Base-by-base conservation (phyloP, 1,140 invertebrate species). In the Heliothis subflexa region DNA sequence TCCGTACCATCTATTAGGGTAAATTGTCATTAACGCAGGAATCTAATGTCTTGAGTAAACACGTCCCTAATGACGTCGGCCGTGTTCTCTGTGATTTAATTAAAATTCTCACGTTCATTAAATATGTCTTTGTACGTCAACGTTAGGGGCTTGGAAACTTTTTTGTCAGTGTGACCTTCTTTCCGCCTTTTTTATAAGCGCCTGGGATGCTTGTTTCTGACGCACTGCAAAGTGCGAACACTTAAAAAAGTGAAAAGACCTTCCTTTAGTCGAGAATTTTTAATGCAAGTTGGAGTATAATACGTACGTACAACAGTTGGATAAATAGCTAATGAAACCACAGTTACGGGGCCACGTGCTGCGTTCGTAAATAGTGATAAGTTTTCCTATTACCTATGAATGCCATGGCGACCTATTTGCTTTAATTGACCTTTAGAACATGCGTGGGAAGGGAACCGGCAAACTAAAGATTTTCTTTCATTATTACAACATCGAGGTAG, bases 41-140 rank as follows among this genome's bases (percentile, higher is more conserved):
- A 66, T 76, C 47, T 55, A 76, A 78, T 59, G 76, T 78, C 50
- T 78, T 78, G 18, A 70, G 49, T 78, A 78, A 78, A 78, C 76
- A 70, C n/a, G 50, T 68, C 50, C n/a, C 62, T 77, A 68, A 68
- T 66, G 75, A 68, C 52, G 61, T n/a, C 28, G 21, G 45, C 52
- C 10, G 40, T 57, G 18, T 70, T 50, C 18, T 57, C 64, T 78
- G 64, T 70, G 64, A 78, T 78, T 78, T 70, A 68, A 78, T 78
- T 78, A 78, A 78, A 78, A 78, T 70, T 78, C 52, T 70, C 62
- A 57, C 76, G 76, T 78, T 78, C 74, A 68, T 77, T 75, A 62
- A 75, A 52, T 75, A 75, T 52, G 59, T 75, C 49, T 76, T 54
- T 64, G 62, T 66, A 54, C 61, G 49, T 55, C 28, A 49, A 54